Percentiles rank a stretch among this genome's conserved stretches.
phyloP scores from a whole-genome alignment of 64 coral and sea anemone genomes.

The Stichodactyla mertensii region DNA sequence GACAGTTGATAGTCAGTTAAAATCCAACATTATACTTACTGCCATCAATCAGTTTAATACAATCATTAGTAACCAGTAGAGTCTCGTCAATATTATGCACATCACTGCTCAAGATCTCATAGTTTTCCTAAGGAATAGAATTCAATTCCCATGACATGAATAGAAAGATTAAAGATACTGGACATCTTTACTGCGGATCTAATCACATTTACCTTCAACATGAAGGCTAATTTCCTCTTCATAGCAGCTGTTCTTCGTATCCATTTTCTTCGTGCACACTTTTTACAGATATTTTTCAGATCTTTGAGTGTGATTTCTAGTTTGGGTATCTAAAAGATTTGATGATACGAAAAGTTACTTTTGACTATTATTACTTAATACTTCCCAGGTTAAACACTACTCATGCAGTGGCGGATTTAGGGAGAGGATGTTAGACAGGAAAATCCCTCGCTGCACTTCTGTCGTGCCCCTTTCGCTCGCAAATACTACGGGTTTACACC shows the following conservation, averaged over 20 bases:
- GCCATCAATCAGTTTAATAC: constrained; percentile 48
- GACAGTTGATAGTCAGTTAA: too few relatives aligned
- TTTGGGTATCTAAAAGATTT: background rate
- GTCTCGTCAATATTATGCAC: constrained; percentile 51
- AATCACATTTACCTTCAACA: constrained; percentile 1
- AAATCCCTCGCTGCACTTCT: too few relatives aligned
- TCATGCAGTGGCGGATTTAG: too few relatives aligned
- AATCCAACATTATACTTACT: constrained; percentile 25
- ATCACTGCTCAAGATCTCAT: constrained; percentile 41
- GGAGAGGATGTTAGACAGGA: too few relatives aligned
- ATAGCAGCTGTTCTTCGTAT: background rate
- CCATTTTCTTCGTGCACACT: constrained; percentile 2
- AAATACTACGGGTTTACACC: too few relatives aligned
- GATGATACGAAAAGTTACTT: background rate
- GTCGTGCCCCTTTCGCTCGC: too few relatives aligned
- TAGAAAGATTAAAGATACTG: too few relatives aligned
- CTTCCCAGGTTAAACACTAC: too few relatives aligned
- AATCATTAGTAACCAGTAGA: constrained; percentile 48
- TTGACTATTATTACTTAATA: too few relatives aligned
- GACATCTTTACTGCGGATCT: too few relatives aligned
- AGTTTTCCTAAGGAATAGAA: constrained; percentile 41
- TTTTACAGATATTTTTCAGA: constrained; percentile 20
- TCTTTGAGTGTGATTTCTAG: background rate
- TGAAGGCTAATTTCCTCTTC: constrained; percentile 14
- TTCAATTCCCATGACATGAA: background rate